Base-by-base conservation (phyloP, 2,113 vertebrate species). In the Todiramphus saurophagus region DNA sequence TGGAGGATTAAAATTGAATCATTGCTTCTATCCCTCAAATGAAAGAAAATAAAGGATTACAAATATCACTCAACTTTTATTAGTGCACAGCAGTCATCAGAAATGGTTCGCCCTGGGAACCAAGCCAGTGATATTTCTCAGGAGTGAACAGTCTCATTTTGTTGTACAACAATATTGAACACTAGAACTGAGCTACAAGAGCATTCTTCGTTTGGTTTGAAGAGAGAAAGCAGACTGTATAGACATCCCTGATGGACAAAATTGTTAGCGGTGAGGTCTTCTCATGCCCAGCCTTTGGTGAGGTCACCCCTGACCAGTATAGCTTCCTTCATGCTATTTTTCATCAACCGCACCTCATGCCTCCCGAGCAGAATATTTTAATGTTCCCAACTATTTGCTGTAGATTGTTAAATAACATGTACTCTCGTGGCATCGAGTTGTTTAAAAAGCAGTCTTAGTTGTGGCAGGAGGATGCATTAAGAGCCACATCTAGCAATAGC, bases 11-110 rank as follows among this genome's bases (percentile, higher is more conserved):
- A 94, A 97, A 94, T 78, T 85, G 93, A 97, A 86, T 95, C 46
- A 91, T 92, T 83, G n/a, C 41, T 95, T 92, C 83, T 90, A 43
- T 88, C 31, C 73, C 44, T 74, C 6, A 2, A 93, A 87, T 33
- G 64, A 90, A 94, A 89, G 73, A 89, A 94, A 96, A 91, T 28
- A 91, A 95, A 89, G 41, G 76, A 89, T 83, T 96, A 69, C 72
- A 94, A 97, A 94, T 93, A 96, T 96, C 53, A 82, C 76, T 95
- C 95, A 75, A 82, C 51, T 96, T 97, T 96, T 96, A 93, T 96
- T 95, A 96, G 69, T 77, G 46, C 9, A 7, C n/a, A 33, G 64
- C 51, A 93, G 74, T 75, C 82, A 92, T 78, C 51, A 87, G 85
- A 93, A 90, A 90, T 86, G 79, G 70, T 67, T 94, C 44, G 1